A percentile compares a stretch with the other conserved stretches of the same genome.
Evolutionary conservation across 1,140 invertebrate species (phyloP).

Genomic region (Macrobrachium nipponense): DNA sequence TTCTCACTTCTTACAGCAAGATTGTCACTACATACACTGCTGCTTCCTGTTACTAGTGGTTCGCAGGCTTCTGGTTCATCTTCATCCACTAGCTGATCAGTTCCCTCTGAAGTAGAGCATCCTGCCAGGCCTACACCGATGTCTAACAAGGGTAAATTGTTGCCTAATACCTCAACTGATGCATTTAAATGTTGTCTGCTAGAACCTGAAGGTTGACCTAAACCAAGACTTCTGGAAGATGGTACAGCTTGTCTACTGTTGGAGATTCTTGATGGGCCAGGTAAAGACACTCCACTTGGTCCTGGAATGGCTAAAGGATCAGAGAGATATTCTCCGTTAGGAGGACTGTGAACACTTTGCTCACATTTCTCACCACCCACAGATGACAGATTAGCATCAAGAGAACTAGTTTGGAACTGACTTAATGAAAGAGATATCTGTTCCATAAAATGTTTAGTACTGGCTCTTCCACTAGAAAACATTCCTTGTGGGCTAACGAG

Average conservation of each 20-base stretch:
- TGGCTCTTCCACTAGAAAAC: conserved; percentile 30
- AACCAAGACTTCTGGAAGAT: neutral
- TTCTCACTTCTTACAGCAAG: conserved; percentile 16
- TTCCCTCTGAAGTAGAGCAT: conserved; percentile 21
- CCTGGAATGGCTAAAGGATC: conserved; percentile 46
- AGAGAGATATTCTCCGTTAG: conserved; percentile 24
- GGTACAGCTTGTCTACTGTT: conserved; percentile 6
- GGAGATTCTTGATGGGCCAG: neutral
- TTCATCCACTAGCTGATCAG: conserved; percentile 5
- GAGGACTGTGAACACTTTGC: neutral
- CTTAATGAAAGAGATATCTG: conserved; percentile 43
- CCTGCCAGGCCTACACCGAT: conserved; percentile 33
- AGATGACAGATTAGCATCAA: conserved; percentile 32
- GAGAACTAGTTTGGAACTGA: conserved; percentile 28
- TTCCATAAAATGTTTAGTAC: conserved; percentile 40
- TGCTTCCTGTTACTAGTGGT: neutral
- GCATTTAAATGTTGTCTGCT: conserved; percentile 27
- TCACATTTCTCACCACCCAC: conserved; percentile 17
- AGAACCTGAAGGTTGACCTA: conserved; percentile 18
- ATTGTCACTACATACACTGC: conserved; percentile 9
- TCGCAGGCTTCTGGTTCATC: neutral
- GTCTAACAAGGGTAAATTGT: conserved; percentile 36
- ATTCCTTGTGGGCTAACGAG: conserved; percentile 45
- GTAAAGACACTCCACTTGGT: conserved; percentile 20
- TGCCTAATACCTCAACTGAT: conserved; percentile 36